Conservation (phyloP, 2,797 vertebrate species). For the Hephaestus fuliginosus region DNA sequence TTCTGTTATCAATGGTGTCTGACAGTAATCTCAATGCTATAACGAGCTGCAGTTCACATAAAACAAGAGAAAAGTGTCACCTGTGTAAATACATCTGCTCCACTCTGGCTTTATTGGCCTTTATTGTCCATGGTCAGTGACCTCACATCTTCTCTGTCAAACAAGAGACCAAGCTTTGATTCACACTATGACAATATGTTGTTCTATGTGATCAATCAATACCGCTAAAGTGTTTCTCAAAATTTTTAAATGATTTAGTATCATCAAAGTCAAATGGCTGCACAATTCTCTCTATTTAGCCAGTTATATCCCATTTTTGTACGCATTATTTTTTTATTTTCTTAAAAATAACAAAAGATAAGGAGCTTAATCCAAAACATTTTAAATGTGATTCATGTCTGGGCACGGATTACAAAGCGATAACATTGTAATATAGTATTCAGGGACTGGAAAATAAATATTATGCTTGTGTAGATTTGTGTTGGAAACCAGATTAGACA, state of each 20-base stretch:
- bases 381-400: slow-evolving; percentile 39
- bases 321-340: neutral
- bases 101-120: neutral
- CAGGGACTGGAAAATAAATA: slow-evolving; percentile 16
- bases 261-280: neutral
- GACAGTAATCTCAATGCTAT: neutral
- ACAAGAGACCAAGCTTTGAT: neutral
- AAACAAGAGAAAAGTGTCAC: neutral
- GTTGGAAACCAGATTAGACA: neutral
- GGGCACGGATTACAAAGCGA: slow-evolving; percentile 36
- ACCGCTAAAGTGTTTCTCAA: neutral
- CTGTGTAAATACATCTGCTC: neutral
- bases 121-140: neutral
- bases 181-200: neutral
- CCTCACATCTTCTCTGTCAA: neutral
- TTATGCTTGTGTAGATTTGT: neutral
- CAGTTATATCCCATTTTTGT: neutral
- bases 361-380: slow-evolving; percentile 37
- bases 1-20: neutral
- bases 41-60: neutral
- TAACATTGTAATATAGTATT: slow-evolving; percentile 17
- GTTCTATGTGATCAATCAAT: neutral
- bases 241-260: neutral
- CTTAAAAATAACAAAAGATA: slow-evolving; percentile 25
- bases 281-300: neutral